A percentile compares a stretch with the other conserved stretches of the same genome.
Conservation (phyloP, 2,113 vertebrate species). For the Cyphomyrus discorhynchus region DNA sequence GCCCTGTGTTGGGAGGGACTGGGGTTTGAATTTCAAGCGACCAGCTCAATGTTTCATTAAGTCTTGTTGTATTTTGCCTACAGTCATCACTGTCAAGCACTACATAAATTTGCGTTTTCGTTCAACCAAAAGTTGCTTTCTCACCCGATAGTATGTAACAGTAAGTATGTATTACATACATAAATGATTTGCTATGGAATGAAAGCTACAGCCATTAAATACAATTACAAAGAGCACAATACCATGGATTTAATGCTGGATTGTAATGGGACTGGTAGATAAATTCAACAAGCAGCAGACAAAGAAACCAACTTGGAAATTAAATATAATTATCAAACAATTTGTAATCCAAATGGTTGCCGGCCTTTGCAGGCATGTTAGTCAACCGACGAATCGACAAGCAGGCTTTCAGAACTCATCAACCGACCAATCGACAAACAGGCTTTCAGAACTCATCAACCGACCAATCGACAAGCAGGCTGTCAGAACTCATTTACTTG, state of each 20-base stretch:
- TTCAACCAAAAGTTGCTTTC: background rate
- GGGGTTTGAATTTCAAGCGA: background rate
- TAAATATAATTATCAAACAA: background rate
- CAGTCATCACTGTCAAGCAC: background rate
- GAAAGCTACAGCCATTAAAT: background rate
- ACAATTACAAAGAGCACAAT: background rate
- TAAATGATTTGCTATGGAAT: background rate
- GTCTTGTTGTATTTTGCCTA: background rate
- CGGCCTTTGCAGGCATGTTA: background rate
- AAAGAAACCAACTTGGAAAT: background rate
- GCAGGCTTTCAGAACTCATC: background rate
- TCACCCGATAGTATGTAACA: background rate
- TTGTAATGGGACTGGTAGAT: background rate
- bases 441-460: background rate
- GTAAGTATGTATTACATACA: background rate
- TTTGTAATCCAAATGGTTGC: background rate
- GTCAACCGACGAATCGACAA: background rate
- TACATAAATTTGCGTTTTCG: background rate
- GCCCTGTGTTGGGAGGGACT: background rate
- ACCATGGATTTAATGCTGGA: background rate
- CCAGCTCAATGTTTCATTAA: background rate
- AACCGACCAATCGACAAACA: too few species aligned
- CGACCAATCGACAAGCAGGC: background rate
- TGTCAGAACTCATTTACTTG: background rate
- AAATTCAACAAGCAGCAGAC: background rate